Percentiles rank a stretch among this genome's conserved stretches.
Conservation (phyloP, 2,797 vertebrate genomes). For the Setipinna tenuifilis region DNA sequence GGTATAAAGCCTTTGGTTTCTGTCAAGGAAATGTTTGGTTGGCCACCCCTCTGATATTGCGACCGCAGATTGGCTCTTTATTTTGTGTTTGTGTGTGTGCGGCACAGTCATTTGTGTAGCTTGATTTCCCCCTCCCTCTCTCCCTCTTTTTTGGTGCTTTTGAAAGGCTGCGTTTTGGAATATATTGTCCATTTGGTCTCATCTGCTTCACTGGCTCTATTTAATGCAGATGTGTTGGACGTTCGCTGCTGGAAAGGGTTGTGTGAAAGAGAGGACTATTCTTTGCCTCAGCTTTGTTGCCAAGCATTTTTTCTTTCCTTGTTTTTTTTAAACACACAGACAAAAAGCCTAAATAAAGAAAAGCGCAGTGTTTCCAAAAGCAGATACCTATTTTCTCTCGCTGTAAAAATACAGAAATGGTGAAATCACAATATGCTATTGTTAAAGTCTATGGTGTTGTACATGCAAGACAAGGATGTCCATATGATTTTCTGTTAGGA, state of each 20-base stretch:
- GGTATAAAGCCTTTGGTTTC: conserved; percentile 25
- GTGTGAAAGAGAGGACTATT: conserved; percentile 43
- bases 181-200: conserved; percentile 46
- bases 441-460: neutral
- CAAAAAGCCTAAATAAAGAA: conserved; percentile 13
- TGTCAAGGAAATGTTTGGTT: conserved; percentile 32
- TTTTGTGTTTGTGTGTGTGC: conserved; percentile 35
- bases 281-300: conserved; percentile 39
- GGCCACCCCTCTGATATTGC: conserved; percentile 29
- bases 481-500: neutral
- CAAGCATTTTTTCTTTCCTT: conserved; percentile 42
- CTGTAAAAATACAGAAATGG: neutral
- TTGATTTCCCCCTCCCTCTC: conserved; percentile 38
- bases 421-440: too few relatives aligned
- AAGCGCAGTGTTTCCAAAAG: neutral
- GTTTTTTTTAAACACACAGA: neutral
- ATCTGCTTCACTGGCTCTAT: conserved; percentile 39
- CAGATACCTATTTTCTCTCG: neutral
- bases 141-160: conserved; percentile 29
- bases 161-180: conserved; percentile 51
- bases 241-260: conserved; percentile 38
- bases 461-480: neutral
- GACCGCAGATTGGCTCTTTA: conserved; percentile 28
- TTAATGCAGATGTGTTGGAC: conserved; percentile 52
- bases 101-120: conserved; percentile 30